Conservation (phyloP, 2,113 vertebrate genomes). For the Jacana jacana region DNA sequence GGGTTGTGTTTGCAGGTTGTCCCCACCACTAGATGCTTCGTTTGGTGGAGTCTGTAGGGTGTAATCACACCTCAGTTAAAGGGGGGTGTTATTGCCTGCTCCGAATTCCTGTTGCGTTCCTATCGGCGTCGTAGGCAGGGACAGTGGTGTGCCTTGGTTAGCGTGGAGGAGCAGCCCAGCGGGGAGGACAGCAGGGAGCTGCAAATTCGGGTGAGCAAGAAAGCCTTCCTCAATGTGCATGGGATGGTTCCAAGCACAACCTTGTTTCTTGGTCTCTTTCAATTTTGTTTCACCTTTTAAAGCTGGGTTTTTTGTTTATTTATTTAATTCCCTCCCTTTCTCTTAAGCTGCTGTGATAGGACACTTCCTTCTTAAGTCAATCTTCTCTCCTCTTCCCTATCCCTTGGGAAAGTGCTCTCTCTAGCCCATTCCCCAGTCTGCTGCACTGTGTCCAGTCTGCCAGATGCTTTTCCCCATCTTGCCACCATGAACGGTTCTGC, state of each 20-base stretch:
- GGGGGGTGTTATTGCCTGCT: background rate
- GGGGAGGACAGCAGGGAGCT: background rate
- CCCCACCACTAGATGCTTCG: rapidly evolving
- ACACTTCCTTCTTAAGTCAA: background rate
- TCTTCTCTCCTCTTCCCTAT: background rate
- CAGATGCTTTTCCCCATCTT: background rate
- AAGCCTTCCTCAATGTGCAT: background rate
- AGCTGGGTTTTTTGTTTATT: background rate
- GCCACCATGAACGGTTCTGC: background rate
- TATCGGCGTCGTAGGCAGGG: background rate
- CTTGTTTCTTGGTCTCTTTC: background rate
- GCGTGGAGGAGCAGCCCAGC: background rate
- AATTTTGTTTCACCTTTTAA: background rate
- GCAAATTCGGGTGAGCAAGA: background rate
- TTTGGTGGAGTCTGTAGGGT: background rate
- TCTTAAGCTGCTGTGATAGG: background rate
- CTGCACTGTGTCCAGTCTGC: background rate
- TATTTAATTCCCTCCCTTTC: background rate
- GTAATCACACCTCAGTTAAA: background rate
- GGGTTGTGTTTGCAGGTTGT: background rate
- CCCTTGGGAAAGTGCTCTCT: background rate
- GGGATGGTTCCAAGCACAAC: background rate
- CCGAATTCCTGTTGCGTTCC: background rate
- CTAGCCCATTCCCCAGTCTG: background rate
- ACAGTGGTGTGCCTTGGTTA: background rate